phyloP scores from a whole-genome alignment of 2,113 vertebrate genomes.

The Phalacrocorax brasilianus region DNA sequence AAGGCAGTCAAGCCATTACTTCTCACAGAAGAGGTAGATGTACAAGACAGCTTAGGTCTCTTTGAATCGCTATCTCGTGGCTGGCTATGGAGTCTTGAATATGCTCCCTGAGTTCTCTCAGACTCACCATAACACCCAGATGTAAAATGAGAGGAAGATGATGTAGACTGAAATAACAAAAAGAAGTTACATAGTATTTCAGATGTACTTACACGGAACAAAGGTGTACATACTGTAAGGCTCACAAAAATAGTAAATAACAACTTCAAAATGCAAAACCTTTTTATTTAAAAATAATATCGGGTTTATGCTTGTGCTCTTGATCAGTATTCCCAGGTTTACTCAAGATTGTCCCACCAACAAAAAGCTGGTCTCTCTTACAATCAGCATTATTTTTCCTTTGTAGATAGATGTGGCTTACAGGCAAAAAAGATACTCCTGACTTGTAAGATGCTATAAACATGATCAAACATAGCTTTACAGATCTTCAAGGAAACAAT shows the following conservation, averaged over 20 bases:
- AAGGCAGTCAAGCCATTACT: slow-evolving; percentile 79
- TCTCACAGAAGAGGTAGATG: slow-evolving; percentile 80
- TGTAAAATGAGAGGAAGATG: slow-evolving; percentile 74
- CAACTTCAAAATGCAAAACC: background rate
- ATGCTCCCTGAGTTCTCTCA: slow-evolving; percentile 83
- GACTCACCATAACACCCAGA: slow-evolving; percentile 78
- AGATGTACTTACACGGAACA: background rate
- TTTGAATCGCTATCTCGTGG: slow-evolving; percentile 89
- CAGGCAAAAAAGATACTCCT: background rate
- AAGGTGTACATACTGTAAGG: background rate
- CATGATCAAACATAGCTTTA: background rate
- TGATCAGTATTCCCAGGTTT: background rate
- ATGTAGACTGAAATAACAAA: slow-evolving; percentile 63
- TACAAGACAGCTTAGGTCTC: slow-evolving; percentile 91
- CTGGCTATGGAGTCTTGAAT: slow-evolving; percentile 82
- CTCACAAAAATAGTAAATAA: background rate
- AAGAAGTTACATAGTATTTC: background rate
- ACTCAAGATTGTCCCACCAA: background rate
- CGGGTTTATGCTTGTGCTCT: background rate
- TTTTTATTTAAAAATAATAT: background rate
- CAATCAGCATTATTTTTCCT: background rate
- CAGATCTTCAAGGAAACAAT: background rate
- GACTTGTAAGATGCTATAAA: background rate
- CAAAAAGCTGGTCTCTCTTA: background rate
- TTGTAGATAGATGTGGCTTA: background rate